Conservation (phyloP, 2,113 vertebrate species). For the Corapipo altera region DNA sequence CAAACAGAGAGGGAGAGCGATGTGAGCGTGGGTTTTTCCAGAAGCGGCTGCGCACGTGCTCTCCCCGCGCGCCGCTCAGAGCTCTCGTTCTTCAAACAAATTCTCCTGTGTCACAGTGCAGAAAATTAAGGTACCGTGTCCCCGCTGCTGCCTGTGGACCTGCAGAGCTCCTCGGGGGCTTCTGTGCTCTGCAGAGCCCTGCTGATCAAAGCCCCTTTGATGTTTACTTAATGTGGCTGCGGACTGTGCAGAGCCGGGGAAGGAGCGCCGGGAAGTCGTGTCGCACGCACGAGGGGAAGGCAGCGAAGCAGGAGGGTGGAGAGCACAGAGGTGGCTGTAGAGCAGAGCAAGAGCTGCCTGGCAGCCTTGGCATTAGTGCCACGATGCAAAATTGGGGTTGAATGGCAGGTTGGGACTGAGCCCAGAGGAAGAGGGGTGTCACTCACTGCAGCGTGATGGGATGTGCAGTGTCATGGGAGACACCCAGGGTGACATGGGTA, state of each 20-base stretch:
- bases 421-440: not conserved
- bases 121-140: conserved; percentile 70
- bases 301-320: not conserved
- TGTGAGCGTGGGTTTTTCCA: conserved; percentile 33
- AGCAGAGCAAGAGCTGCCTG: not conserved
- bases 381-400: not conserved
- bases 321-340: not conserved
- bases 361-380: not conserved
- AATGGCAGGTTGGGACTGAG: accelerated
- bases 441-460: accelerated
- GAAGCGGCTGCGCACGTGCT: not conserved
- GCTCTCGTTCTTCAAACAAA: conserved; percentile 69
- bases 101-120: conserved; percentile 32
- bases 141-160: conserved; percentile 32
- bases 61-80: not conserved
- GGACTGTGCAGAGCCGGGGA: conserved; percentile 35
- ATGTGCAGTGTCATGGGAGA: not conserved
- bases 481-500: accelerated
- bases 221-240: conserved; percentile 71
- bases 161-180: conserved; percentile 58
- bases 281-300: not conserved
- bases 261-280: not conserved
- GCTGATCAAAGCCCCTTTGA: conserved; percentile 79
- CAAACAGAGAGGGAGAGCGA: conserved; percentile 37
- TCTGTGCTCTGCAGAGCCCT: conserved; percentile 18